Evolutionary conservation across 2,888 invertebrate species (phyloP).

Genomic region (Epinotia bilunana): DNA sequence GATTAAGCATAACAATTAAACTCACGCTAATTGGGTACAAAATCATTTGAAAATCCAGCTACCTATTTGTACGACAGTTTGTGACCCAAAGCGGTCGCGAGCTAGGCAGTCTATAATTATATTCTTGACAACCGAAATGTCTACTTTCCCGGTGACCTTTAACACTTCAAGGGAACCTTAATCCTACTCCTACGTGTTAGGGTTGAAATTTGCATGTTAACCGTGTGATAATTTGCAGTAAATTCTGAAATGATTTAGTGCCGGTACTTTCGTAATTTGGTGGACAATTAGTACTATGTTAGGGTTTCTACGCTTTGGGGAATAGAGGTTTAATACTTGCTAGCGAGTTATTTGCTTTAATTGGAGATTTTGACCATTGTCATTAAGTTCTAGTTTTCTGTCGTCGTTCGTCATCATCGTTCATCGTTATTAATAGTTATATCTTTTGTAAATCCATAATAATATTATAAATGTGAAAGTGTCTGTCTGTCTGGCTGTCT

Average conservation of each 20-base stretch:
- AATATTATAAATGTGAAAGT: no score
- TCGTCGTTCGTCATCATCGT: no score
- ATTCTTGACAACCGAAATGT: slow-evolving; percentile 31
- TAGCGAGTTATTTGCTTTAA: neutral
- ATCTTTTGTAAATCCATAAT: no score
- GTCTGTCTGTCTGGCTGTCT: no score
- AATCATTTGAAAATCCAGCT: neutral
- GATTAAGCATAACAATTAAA: no score
- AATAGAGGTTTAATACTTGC: neutral
- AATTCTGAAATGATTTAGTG: slow-evolving; percentile 25
- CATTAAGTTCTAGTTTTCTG: no score
- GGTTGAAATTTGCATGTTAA: neutral
- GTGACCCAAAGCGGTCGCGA: slow-evolving; percentile 13
- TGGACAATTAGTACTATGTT: slow-evolving; percentile 27
- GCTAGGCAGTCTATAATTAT: slow-evolving; percentile 34
- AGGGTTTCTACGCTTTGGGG: neutral
- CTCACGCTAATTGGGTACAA: no score
- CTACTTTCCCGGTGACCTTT: slow-evolving; percentile 13
- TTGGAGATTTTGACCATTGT: neutral
- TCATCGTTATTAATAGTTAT: no score
- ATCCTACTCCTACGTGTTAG: neutral
- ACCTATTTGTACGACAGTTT: slow-evolving; percentile 5
- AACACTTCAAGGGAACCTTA: neutral
- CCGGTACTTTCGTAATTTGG: slow-evolving; percentile 17
- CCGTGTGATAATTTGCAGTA: slow-evolving; percentile 15